Evolutionary conservation across 2,113 vertebrate species (phyloP), one percentile per base, ranked within the genome.

Genomic region (Lophotis ruficrista): DNA sequence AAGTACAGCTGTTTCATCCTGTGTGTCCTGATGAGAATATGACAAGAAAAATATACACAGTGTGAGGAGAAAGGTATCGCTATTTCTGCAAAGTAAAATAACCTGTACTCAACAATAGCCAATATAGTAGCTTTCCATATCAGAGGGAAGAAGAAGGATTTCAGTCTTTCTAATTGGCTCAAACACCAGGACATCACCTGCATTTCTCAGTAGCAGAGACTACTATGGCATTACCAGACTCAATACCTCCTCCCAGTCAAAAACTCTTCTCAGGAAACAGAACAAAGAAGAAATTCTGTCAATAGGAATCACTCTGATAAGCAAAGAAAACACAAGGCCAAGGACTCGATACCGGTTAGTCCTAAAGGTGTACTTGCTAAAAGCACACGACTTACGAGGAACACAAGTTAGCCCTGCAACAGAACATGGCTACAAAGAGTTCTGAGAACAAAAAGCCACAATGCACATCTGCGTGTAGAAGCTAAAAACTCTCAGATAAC

Each of bases 1-100:
- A 51, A 99, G 97, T 54, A 99, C 99, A 78, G 99, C 99, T 45
- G 99, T 99, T 28, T 99, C 99, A 92, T 99, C 99, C 93, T 96
- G 98, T 5, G 98, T 99, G 96, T 99, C 99, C 99, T 99, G 94
- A 23, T 97, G 14, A 50, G 38, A 78, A 77, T 51, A 79, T 1
- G 13, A 61, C 6, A 56, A 69, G n/a, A 48, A 87, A 93, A 92
- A 92, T 8, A 78, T 0, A 51, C 12, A n/a, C 7, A 50, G 41
- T 2, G 5, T 50, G 23, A 93, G 45, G 14, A 86, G 35, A 61
- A 61, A 72, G 47, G 30, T 10, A 69, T 21, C 33, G 5, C 30
- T 92, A 20, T 58, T 78, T 83, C 57, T 89, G 30, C 80, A 28
- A 66, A 86, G 33, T 38, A 84, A 68, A 72, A 71, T 31, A 65